Percentiles rank a stretch among this genome's conserved stretches.
Evolutionary conservation across 2,113 vertebrate species (phyloP).

Genomic region (Ciconia stormi): DNA sequence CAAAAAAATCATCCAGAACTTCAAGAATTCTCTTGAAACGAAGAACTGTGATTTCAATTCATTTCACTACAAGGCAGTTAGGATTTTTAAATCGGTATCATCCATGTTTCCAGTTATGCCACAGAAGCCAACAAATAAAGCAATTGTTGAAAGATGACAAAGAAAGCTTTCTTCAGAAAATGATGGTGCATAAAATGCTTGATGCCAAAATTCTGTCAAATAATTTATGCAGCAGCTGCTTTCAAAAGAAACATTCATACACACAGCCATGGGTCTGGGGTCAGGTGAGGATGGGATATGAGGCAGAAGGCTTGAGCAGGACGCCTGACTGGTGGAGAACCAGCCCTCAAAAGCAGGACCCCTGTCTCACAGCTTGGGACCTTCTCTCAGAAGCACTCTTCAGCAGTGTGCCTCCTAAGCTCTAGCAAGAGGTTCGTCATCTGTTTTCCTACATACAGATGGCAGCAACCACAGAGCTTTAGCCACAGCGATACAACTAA

Average conservation of each 20-base stretch:
- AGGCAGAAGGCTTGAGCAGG: not conserved
- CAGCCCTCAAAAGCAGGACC: not conserved
- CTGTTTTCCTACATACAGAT: not conserved
- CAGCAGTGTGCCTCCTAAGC: not conserved
- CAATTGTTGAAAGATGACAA: slow-evolving; percentile 60
- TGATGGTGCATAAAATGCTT: not conserved
- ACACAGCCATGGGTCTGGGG: not conserved
- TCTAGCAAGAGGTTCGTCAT: not conserved
- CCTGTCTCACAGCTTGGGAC: not conserved
- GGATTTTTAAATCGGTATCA: not conserved
- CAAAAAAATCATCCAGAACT: not conserved
- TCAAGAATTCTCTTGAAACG: not conserved
- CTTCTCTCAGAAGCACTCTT: not conserved
- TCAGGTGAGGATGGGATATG: slow-evolving; percentile 23
- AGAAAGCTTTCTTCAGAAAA: slow-evolving; percentile 52
- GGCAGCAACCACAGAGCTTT: not conserved
- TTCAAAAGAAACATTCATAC: slow-evolving; percentile 58
- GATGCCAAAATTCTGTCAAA: slow-evolving; percentile 52
- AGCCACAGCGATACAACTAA: not conserved
- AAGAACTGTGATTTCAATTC: not conserved
- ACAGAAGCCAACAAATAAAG: slow-evolving; percentile 41
- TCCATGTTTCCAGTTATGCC: not conserved
- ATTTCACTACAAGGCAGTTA: not conserved
- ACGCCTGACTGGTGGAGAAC: not conserved
- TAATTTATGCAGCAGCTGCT: slow-evolving; percentile 61